Base-by-base conservation (phyloP, 35 echinoderm and acorn worm species). In the Holothuria glaberrima region DNA sequence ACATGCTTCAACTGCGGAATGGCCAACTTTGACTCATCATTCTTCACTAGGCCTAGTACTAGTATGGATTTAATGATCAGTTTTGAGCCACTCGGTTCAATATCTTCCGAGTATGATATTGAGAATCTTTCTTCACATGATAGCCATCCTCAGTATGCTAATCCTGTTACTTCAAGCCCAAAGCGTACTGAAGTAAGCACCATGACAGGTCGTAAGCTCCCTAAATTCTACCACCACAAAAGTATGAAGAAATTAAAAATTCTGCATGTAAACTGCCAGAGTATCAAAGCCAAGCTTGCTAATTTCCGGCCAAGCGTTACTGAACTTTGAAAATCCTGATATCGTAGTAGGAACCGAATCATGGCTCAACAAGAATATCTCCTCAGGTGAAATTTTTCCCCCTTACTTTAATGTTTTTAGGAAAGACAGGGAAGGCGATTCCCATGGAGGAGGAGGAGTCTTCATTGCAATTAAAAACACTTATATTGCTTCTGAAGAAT, bases 381-480 rank as follows among this genome's bases (percentile, higher is more conserved):
- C 87, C 12, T 46, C 31, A 22, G 70, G 87, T 12, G 68, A 89
- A 58, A 27, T 71, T 16, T 48, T 89, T 44, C 50, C 87, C 18
- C 2, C 68, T 30, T 12, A 54, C 41, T 75, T 69, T 19, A 66
- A 50, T 9, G 87, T 75, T 13, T 89, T 74, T 58, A 76, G 87
- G 68, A 76, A 89, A 24, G 87, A 89, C 30, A 58, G 48, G n/a
- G 57, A 3, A 20, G 27, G 7, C 0, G 26, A 30, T 24, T 17
- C n/a, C 12, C 19, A 62, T 18, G 65, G 87, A 12, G 66, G 86
- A 4, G 65, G 87, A 12, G 66, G 86, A 4, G 62, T 89, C 3
- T 89, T 89, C 17, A 74, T 89, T 19, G 67, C 86, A 14, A 54
- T 89, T 54, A 32, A 89, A 74, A 48, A 88, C 32, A 68, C 56